Conservation (phyloP, 2,888 invertebrate species). For the Tryphoninae sp. region DNA sequence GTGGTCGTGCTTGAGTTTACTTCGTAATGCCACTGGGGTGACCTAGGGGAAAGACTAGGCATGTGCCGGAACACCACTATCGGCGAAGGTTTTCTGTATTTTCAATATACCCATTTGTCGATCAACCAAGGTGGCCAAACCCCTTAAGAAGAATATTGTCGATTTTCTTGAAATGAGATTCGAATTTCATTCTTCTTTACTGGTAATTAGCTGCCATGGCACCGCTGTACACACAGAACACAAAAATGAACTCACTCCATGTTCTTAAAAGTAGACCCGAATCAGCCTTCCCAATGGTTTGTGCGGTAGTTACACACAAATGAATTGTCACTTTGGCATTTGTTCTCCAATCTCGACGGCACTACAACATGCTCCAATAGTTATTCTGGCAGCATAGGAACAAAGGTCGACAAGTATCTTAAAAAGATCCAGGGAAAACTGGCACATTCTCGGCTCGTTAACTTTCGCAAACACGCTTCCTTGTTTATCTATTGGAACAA, state of each 20-base stretch:
- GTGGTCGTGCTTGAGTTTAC: too few relatives aligned
- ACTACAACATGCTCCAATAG: not conserved
- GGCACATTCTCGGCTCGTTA: conserved; percentile 9
- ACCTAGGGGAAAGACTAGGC: too few relatives aligned
- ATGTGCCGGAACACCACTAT: too few relatives aligned
- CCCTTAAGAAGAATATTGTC: too few relatives aligned
- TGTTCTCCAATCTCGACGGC: conserved; percentile 13
- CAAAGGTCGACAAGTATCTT: not conserved
- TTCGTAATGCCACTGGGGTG: too few relatives aligned
- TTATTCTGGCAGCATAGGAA: not conserved
- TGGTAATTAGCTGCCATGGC: conserved; percentile 22
- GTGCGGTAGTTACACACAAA: conserved; percentile 21
- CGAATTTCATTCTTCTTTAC: too few relatives aligned
- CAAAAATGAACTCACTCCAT: not conserved
- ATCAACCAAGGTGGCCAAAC: too few relatives aligned
- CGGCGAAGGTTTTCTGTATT: too few relatives aligned
- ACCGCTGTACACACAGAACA: not conserved
- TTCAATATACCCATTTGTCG: too few relatives aligned
- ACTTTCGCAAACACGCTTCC: conserved; percentile 27
- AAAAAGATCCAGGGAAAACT: conserved; percentile 26
- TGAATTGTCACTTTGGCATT: conserved; percentile 19
- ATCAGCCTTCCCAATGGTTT: conserved; percentile 10
- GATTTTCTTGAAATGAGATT: too few relatives aligned
- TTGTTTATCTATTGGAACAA: conserved; percentile 17
- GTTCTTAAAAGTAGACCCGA: not conserved